Evolutionary conservation across 2,888 invertebrate genomes (phyloP), one percentile per base, ranked within the genome.

Genomic region (Phania funesta): DNA sequence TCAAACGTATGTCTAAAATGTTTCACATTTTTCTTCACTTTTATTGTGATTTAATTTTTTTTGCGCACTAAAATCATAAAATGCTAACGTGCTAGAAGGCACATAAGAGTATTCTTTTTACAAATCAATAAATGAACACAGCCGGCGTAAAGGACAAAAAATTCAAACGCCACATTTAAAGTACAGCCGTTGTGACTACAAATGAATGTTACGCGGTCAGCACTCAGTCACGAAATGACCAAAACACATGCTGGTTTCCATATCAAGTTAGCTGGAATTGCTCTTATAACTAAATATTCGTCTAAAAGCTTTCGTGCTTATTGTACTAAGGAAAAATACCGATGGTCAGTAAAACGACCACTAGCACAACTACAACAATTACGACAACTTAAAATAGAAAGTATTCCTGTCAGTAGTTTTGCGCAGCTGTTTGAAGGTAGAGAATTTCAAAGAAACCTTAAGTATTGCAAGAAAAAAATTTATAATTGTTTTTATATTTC

Each of bases 211-310:
- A 35, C 38, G 67, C 82, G 82, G 82, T 74, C 87, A 84, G 85
- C 84, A 86, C 86, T 87, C 86, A 87, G 89, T 86, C 83, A 87
- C 87, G 85, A 87, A 90, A 88, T 90, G 90, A 89, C 90, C 88
- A 87, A 84, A 87, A 85, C 85, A 85, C 80, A 84, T 67, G 81
- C 65, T 65, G 83, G 46, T 62, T 82, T 54, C 54, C 26, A 60
- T 46, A 82, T 41, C 16, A 64, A 68, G n/a, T 67, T 70, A 35
- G 50, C 48, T 60, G 29, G 58, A 50, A 26, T 24, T 75, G 75
- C 71, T 70, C n/a, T n/a, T n/a, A n/a, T n/a, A 71, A 41, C 22
- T 13, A 52, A 16, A n/a, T 48, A 48, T 9, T 64, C 54, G 64
- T 35, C 26, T 67, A n/a, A 44, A 24, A 38, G 13, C 22, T 16